A percentile compares a stretch with the other conserved stretches of the same genome.
These are phyloP conservation scores for Mus minutoides DNA, from an alignment of 2,797 vertebrate genomes.

Conservation along the genomic window DNA sequence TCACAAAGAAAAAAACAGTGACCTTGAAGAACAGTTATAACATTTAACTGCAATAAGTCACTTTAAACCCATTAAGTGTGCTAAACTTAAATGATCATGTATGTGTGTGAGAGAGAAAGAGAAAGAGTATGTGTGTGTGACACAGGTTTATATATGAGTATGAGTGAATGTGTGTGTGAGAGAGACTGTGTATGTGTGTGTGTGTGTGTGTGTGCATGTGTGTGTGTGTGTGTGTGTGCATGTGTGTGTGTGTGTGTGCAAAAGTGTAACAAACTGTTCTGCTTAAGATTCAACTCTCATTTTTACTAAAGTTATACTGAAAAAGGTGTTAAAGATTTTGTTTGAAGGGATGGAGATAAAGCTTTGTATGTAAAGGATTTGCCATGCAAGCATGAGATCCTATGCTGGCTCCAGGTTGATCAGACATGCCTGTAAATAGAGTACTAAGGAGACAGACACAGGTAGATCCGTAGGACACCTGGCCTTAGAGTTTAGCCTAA, in stretches of 20 bases:
- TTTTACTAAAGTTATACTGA: not conserved
- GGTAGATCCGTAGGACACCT: not conserved
- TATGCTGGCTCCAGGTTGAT: not conserved
- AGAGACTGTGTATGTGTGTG: not conserved
- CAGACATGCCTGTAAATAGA: not conserved
- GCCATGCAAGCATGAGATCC: not conserved
- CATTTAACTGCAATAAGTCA: not conserved
- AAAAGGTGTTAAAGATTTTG: not conserved
- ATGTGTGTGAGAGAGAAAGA: not conserved
- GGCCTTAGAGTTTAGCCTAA: no score
- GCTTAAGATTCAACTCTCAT: not conserved
- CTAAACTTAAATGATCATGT: not conserved
- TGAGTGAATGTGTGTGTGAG: no score
- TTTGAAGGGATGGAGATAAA: not conserved
- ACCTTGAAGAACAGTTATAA: not conserved
- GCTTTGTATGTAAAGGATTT: not conserved
- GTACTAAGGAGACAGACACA: not conserved
- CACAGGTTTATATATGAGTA: no score
- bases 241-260: no score
- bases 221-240: not conserved
- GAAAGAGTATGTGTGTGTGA: no score
- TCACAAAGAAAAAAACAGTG: not conserved
- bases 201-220: no score
- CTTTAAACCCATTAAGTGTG: constrained; percentile 41
- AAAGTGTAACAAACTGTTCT: not conserved